Conservation (phyloP, 1,140 invertebrate genomes). For the Pachyrhynchus sulphureomaculatus region DNA sequence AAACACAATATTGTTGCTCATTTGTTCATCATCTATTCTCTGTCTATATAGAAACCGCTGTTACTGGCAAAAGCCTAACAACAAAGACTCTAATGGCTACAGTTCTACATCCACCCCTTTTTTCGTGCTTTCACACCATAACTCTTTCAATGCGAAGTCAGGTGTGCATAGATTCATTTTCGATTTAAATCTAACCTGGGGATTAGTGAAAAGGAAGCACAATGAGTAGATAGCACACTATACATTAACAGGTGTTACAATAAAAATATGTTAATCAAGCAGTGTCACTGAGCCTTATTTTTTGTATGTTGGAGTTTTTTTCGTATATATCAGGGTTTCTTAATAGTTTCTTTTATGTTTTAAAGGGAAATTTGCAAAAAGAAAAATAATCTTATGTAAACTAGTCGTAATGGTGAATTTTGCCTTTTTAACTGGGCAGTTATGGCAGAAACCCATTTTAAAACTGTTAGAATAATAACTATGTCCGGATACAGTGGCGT, state of each 20-base stretch:
- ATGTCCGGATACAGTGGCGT: too few species aligned
- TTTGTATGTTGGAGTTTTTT: not conserved
- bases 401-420: too few species aligned
- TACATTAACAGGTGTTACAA: slow-evolving; percentile 27
- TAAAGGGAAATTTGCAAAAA: too few species aligned
- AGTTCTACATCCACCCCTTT: slow-evolving; percentile 8
- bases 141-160: slow-evolving; percentile 11
- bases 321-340: not conserved
- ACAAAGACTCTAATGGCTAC: too few species aligned
- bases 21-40: too few species aligned
- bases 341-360: too few species aligned
- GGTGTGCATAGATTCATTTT: slow-evolving; percentile 29
- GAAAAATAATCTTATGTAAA: too few species aligned
- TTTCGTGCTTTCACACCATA: not conserved
- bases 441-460: too few species aligned
- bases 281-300: slow-evolving; percentile 12
- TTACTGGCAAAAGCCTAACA: not conserved
- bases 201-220: slow-evolving; percentile 25
- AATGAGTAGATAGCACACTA: slow-evolving; percentile 22
- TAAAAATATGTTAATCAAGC: slow-evolving; percentile 20
- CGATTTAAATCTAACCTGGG: slow-evolving; percentile 13
- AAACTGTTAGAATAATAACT: too few species aligned
- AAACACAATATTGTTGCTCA: too few species aligned
- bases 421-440: too few species aligned
- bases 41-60: too few species aligned